These are phyloP conservation scores for Andrena camellia DNA, from an alignment of 2,888 invertebrate species.

Conservation along the genomic window DNA sequence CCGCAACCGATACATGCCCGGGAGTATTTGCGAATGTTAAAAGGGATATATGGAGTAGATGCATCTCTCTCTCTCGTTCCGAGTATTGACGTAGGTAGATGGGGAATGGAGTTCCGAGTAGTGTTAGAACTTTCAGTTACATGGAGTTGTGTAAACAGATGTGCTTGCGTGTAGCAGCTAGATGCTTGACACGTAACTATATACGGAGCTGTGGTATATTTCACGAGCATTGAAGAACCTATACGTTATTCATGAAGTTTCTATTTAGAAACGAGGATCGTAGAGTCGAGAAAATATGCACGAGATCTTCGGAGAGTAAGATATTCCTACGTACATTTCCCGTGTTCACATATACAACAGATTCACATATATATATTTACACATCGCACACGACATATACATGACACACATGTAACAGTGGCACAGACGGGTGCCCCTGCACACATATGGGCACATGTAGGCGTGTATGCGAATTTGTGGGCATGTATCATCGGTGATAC, in stretches of 20 bases:
- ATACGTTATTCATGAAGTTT: conserved; percentile 5
- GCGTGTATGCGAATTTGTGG: conserved; percentile 15
- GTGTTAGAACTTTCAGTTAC: neutral
- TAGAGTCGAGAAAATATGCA: conserved; percentile 27
- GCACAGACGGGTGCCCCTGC: neutral
- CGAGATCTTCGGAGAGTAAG: conserved; percentile 45
- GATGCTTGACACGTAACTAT: neutral
- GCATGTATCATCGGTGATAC: neutral
- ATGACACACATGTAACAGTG: conserved; percentile 1
- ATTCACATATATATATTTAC: conserved; percentile 4
- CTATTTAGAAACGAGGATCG: neutral
- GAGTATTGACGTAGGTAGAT: conserved; percentile 11
- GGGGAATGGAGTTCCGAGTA: conserved; percentile 1
- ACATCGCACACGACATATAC: conserved; percentile 10
- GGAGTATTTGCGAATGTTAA: neutral
- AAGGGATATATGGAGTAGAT: neutral
- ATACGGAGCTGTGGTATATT: neutral
- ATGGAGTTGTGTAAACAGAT: neutral
- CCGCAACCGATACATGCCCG: conserved; percentile 4
- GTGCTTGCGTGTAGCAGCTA: neutral
- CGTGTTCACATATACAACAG: conserved; percentile 19
- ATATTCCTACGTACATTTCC: conserved; percentile 19
- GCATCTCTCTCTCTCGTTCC: conserved; percentile 1
- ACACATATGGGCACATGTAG: neutral
- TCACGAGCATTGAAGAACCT: conserved; percentile 44